phyloP scores from a whole-genome alignment of 2,797 vertebrate species.

The Sebastes kiyomatsui region DNA sequence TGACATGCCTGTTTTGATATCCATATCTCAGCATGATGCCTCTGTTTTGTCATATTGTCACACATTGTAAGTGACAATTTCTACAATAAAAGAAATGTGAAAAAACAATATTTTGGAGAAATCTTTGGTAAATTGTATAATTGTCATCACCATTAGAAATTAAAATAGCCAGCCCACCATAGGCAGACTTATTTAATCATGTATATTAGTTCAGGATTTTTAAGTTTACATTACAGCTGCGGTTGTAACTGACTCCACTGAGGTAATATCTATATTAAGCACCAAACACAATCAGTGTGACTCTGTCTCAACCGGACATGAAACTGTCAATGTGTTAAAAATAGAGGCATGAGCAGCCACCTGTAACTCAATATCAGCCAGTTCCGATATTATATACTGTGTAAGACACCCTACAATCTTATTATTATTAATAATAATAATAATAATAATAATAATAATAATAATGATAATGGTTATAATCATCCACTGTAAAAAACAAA shows the following conservation, averaged over 20 bases:
- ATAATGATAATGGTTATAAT: too few species aligned
- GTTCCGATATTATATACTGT: too few species aligned
- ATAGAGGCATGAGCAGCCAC: constrained; percentile 42
- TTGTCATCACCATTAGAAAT: not conserved
- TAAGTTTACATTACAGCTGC: not conserved
- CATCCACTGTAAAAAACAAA: too few species aligned
- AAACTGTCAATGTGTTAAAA: constrained; percentile 51
- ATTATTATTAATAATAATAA: too few species aligned
- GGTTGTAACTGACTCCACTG: constrained; percentile 2
- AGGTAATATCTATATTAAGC: constrained; percentile 24
- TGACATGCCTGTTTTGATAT: too few species aligned
- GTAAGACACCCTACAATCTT: too few species aligned
- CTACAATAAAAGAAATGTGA: too few species aligned
- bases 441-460: too few species aligned
- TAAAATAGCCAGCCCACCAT: not conserved
- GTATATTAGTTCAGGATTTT: not conserved
- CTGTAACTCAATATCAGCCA: not conserved
- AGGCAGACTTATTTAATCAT: not conserved
- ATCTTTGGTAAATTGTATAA: not conserved
- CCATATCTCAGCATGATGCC: too few species aligned
- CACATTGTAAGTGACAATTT: too few species aligned
- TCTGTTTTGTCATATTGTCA: too few species aligned
- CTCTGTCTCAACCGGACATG: constrained; percentile 11
- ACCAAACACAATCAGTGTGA: not conserved
- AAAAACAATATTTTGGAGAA: not conserved